Conservation (phyloP, 1,140 invertebrate species). For the Caenorhabditis remanei region DNA sequence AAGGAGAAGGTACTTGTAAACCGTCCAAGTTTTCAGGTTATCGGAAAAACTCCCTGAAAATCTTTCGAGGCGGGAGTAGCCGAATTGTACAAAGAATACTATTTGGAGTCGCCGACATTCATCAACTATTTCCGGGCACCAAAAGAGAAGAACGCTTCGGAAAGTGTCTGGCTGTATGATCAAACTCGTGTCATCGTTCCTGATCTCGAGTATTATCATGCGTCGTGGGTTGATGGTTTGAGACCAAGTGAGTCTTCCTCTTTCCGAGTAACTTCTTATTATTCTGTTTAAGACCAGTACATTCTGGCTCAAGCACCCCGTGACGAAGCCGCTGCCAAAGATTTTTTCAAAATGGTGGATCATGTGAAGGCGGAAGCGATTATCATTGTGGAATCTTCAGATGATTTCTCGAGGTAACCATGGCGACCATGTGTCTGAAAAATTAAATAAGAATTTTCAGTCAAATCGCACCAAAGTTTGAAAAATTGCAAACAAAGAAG, state of each 20-base stretch:
- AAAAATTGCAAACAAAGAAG: constrained; percentile 13
- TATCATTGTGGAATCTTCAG: not conserved
- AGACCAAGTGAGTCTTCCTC: not conserved
- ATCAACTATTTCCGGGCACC: constrained; percentile 5
- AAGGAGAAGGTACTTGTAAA: not conserved
- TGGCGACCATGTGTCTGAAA: not conserved
- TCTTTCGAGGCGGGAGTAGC: constrained; percentile 33
- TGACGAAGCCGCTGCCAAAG: not conserved
- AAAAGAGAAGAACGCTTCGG: constrained; percentile 31
- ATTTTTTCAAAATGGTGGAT: constrained; percentile 18
- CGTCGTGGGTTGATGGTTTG: constrained; percentile 28
- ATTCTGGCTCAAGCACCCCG: constrained; percentile 37
- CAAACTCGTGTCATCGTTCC: constrained; percentile 24
- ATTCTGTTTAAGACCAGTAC: constrained; percentile 18
- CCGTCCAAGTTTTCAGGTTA: not conserved
- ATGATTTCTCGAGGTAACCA: not conserved
- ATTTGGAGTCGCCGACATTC: constrained; percentile 26
- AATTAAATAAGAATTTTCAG: not conserved
- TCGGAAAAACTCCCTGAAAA: not conserved
- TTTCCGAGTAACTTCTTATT: not conserved
- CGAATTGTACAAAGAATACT: constrained; percentile 25
- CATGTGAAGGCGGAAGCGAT: constrained; percentile 29
- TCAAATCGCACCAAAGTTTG: not conserved
- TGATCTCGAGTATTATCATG: constrained; percentile 17
- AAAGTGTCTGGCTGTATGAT: constrained; percentile 39